A percentile compares a stretch with the other conserved stretches of the same genome.
Evolutionary conservation across 2,113 vertebrate genomes (phyloP).

Genomic region (Ardeotis arabs): DNA sequence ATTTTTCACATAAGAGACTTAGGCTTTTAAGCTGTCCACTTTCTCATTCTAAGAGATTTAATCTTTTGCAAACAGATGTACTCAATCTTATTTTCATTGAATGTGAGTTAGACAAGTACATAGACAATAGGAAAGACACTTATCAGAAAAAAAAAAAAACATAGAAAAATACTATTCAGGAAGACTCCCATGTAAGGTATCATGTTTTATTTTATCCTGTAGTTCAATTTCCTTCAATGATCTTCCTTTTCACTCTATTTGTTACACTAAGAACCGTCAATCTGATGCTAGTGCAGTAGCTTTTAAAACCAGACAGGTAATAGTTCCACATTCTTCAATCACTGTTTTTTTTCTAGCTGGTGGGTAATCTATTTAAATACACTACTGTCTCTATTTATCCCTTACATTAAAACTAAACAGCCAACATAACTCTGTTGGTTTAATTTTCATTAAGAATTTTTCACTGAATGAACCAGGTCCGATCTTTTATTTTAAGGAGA

Average conservation of each 20-base stretch:
- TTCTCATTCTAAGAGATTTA: neutral
- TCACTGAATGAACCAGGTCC: neutral
- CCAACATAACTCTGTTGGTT: neutral
- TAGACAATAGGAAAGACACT: neutral
- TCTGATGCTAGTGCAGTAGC: neutral
- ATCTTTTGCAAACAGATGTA: neutral
- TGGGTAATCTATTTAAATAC: neutral
- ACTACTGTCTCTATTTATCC: neutral
- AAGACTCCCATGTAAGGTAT: neutral
- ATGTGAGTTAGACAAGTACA: neutral
- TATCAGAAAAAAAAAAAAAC: neutral
- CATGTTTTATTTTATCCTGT: neutral
- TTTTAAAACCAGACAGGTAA: neutral
- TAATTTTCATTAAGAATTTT: neutral
- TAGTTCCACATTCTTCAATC: neutral
- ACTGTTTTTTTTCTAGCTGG: neutral
- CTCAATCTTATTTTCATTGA: neutral
- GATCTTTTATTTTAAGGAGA: neutral
- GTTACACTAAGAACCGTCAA: neutral
- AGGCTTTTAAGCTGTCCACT: neutral
- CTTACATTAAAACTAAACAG: neutral
- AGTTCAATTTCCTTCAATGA: neutral
- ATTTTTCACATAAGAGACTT: neutral
- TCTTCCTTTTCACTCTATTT: neutral
- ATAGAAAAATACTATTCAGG: neutral